A percentile compares a stretch with the other conserved stretches of the same genome.
Conservation (phyloP, 2,888 invertebrate species). For the Pseudococcus viburni region DNA sequence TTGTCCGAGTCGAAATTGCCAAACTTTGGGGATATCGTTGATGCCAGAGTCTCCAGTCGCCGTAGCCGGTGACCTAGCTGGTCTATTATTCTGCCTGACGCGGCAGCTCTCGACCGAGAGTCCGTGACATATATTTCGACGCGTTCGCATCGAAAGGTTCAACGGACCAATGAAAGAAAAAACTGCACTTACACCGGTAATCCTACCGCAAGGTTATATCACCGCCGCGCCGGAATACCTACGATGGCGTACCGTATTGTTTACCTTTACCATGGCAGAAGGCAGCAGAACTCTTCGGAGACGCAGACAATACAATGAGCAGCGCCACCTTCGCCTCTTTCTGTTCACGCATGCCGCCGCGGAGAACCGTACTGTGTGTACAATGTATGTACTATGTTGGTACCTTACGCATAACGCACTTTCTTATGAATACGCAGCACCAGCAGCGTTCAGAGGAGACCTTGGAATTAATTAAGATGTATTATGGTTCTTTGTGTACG, state of each 20-base stretch:
- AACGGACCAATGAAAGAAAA: slow-evolving; percentile 31
- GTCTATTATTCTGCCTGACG: neutral
- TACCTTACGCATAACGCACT: slow-evolving; percentile 17
- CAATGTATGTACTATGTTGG: neutral
- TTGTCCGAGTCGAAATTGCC: neutral
- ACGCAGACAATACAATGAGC: slow-evolving; percentile 2
- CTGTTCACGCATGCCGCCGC: neutral
- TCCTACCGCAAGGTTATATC: slow-evolving; percentile 35
- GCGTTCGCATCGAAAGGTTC: neutral
- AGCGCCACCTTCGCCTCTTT: neutral
- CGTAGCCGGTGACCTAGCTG: neutral
- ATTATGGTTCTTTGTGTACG: neutral
- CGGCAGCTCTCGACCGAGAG: neutral
- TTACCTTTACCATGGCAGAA: neutral
- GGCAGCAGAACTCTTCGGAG: neutral
- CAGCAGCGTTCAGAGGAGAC: neutral
- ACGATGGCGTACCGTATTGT: neutral
- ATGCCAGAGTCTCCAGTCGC: neutral
- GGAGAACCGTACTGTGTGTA: too few relatives aligned
- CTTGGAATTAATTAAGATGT: neutral
- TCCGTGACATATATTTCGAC: neutral
- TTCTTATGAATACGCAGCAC: neutral
- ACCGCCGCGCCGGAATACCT: neutral
- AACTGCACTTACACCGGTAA: slow-evolving; percentile 20
- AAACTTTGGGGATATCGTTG: neutral